phyloP scores from a whole-genome alignment of 2,888 invertebrate genomes.

The Physocephala rufipes region DNA sequence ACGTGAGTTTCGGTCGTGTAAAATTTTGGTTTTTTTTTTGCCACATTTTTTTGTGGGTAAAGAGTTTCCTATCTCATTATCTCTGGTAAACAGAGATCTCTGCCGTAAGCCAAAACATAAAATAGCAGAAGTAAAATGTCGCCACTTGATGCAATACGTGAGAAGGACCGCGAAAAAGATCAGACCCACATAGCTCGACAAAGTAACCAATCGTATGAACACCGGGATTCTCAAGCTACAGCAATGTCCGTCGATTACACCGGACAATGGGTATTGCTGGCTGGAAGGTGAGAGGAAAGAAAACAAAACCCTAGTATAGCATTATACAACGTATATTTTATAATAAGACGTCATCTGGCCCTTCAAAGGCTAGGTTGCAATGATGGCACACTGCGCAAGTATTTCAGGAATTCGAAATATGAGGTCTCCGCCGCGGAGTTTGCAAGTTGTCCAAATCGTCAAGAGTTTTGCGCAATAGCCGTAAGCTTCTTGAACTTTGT shows the following conservation, averaged over 20 bases:
- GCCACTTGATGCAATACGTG: slow-evolving; percentile 53
- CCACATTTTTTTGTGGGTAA: too few species aligned
- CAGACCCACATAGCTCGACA: slow-evolving; percentile 58
- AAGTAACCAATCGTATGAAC: slow-evolving; percentile 70
- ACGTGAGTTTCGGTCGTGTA: too few species aligned
- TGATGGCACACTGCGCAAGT: slow-evolving; percentile 73
- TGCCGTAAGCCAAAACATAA: too few species aligned
- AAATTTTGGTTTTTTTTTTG: too few species aligned
- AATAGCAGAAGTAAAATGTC: slow-evolving; percentile 50
- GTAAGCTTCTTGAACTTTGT: slow-evolving; percentile 68
- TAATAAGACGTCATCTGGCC: slow-evolving; percentile 75
- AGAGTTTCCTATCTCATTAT: too few species aligned
- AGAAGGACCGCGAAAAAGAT: slow-evolving; percentile 46
- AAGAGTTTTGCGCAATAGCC: slow-evolving; percentile 87
- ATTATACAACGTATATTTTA: neutral
- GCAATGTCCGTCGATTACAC: slow-evolving; percentile 84
- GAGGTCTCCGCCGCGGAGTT: slow-evolving; percentile 93
- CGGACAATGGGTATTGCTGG: slow-evolving; percentile 85
- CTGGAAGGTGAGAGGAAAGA: slow-evolving; percentile 70
- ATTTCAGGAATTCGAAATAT: slow-evolving; percentile 89
- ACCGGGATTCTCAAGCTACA: slow-evolving; percentile 88
- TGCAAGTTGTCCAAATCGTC: slow-evolving; percentile 82
- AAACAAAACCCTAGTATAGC: neutral
- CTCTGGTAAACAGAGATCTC: too few species aligned
- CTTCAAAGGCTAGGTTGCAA: slow-evolving; percentile 71